phyloP scores from a whole-genome alignment of 1,140 invertebrate genomes.

The Zaprionus ghesquierei region DNA sequence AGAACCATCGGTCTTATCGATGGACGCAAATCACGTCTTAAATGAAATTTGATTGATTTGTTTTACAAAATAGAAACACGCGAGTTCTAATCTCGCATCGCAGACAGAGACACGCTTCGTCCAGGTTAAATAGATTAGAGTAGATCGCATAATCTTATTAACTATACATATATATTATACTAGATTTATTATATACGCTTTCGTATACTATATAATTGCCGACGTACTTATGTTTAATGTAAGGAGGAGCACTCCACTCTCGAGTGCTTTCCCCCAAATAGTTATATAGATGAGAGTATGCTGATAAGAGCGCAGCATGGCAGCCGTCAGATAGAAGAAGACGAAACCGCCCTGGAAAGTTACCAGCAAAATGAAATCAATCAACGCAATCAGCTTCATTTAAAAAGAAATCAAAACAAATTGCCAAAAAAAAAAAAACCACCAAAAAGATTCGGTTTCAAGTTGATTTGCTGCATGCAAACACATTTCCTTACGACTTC shows the following conservation, averaged over 20 bases:
- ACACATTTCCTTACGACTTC: conserved; percentile 23
- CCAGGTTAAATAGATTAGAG: conserved; percentile 60
- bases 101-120: conserved; percentile 4
- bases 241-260: conserved; percentile 35
- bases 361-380: conserved; percentile 67
- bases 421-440: conserved; percentile 51
- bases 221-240: conserved; percentile 46
- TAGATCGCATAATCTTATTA: conserved; percentile 49
- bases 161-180: conserved; percentile 6
- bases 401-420: conserved; percentile 69
- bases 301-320: conserved; percentile 51
- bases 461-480: conserved; percentile 32
- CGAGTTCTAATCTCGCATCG: conserved; percentile 56
- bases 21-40: conserved; percentile 11
- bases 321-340: conserved; percentile 7
- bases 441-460: conserved; percentile 15
- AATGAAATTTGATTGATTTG: conserved; percentile 61
- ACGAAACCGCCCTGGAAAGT: conserved; percentile 52
- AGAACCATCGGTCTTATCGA: background rate
- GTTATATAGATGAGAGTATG: conserved; percentile 1
- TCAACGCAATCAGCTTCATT: conserved; percentile 70
- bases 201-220: conserved; percentile 6
- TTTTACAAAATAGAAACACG: conserved; percentile 56
- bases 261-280: conserved; percentile 13
- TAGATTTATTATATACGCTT: background rate